phyloP scores from a whole-genome alignment of 1,140 invertebrate genomes.

The Polypedilum pembai region DNA sequence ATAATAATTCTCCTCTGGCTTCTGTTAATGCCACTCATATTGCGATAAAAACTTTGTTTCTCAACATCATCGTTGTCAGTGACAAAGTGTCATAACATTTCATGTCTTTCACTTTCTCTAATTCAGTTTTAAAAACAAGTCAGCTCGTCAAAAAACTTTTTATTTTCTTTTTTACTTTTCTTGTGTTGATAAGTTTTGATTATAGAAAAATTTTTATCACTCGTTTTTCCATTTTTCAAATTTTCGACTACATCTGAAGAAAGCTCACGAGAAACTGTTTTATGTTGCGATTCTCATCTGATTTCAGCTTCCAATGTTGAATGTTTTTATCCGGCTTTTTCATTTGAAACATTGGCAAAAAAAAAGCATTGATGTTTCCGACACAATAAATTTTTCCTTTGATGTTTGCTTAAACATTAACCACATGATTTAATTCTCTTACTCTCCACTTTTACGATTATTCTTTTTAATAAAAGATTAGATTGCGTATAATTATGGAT shows the following conservation, averaged over 20 bases:
- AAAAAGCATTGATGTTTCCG: neutral
- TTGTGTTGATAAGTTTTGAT: neutral
- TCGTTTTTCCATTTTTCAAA: neutral
- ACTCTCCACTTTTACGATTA: neutral
- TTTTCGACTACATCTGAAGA: neutral
- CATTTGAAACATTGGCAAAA: neutral
- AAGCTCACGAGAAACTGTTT: neutral
- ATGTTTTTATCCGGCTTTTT: neutral
- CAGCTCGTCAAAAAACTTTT: neutral
- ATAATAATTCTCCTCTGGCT: neutral
- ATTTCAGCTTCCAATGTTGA: neutral
- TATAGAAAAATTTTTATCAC: neutral
- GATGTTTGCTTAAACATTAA: neutral
- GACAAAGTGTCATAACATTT: slow-evolving; percentile 12
- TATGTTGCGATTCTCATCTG: neutral
- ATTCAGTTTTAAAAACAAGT: neutral
- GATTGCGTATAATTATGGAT: neutral
- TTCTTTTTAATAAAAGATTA: slow-evolving; percentile 1
- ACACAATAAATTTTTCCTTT: neutral
- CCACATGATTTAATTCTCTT: slow-evolving; percentile 12
- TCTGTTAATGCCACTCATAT: neutral
- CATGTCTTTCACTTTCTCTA: neutral
- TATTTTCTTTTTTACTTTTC: neutral
- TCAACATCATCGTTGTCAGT: neutral
- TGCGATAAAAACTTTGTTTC: neutral